A percentile compares a stretch with the other conserved stretches of the same genome.
Conservation (phyloP, 2,113 vertebrate species). For the Hepsetus odoe region DNA sequence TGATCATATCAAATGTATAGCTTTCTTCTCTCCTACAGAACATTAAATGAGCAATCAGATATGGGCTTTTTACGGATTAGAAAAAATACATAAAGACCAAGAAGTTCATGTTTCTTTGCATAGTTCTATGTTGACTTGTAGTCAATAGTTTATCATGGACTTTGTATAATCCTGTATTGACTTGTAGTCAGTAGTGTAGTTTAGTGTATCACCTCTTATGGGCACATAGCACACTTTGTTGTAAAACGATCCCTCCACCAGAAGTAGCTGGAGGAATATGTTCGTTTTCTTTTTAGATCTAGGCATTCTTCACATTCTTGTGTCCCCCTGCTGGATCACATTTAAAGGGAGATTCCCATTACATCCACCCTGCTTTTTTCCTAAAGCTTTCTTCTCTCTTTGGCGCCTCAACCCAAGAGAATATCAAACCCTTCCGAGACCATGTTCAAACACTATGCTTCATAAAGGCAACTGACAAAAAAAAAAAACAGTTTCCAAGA, state of each 20-base stretch:
- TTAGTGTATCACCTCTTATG: not conserved
- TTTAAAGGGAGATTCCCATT: slow-evolving; percentile 65
- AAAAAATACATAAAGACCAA: too few species aligned
- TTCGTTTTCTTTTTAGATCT: slow-evolving; percentile 26
- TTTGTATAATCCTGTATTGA: too few species aligned
- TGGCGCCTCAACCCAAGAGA: slow-evolving; percentile 65
- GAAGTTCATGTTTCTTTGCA: too few species aligned
- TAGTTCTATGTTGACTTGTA: too few species aligned
- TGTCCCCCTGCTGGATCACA: slow-evolving; percentile 57
- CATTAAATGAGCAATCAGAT: too few species aligned
- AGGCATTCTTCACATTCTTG: slow-evolving; percentile 40
- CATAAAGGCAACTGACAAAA: slow-evolving; percentile 33
- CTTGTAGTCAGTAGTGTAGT: too few species aligned
- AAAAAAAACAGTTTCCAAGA: slow-evolving; percentile 60
- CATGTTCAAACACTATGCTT: slow-evolving; percentile 63
- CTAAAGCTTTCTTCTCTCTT: slow-evolving; percentile 21
- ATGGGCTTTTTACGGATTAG: too few species aligned
- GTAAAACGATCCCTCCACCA: not conserved
- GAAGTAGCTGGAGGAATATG: not conserved
- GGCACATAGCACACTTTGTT: not conserved
- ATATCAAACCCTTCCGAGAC: slow-evolving; percentile 50
- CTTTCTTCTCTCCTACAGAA: too few species aligned
- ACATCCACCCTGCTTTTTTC: slow-evolving; percentile 35
- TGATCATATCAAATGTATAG: too few species aligned
- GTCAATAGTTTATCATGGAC: too few species aligned